Evolutionary conservation across 2,888 invertebrate genomes (phyloP), one percentile per base, ranked within the genome.

Genomic region (Steinernema scapterisci): DNA sequence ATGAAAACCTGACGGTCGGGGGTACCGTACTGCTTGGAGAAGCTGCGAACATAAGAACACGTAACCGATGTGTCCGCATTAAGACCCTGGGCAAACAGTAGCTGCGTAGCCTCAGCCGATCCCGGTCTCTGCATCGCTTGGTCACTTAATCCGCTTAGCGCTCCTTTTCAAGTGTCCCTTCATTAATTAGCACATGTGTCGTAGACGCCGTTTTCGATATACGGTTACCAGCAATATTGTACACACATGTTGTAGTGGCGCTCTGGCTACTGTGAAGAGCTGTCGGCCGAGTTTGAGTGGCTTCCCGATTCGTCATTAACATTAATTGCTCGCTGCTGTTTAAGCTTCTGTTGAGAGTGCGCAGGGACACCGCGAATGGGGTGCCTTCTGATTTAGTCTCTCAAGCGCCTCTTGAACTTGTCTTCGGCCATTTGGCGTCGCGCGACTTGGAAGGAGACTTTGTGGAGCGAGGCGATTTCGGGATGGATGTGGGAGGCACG

Each of bases 61-160:
- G 63, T 63, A 27, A 31, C 63, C 63, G 63, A 63, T 63, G 63
- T 63, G 63, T 63, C 27, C 63, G 6, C 27, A 27, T 7, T 63
- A 63, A 63, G 63, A 63, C 63, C 13, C 63, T 63, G 23, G 63
- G 31, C 63, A 63, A 63, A 63, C 63, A 63, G 63, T 63, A 63
- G 63, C 63, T 16, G 13, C 19, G 48, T 16, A 19, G n/a, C 48
- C n/a, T n/a, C 38, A 9, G 38, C 38, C 3, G 9, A n/a, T 48
- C n/a, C 48, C 48, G 48, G n/a, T 48, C 31, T 63, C 63, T 63
- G 3, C 63, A 63, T 13, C 31, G 63, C 63, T 31, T 63, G 52
- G 63, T 63, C 63, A 63, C 63, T 63, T 63, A 63, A 63, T 63
- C 63, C 63, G 63, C 63, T 63, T 63, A 63, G 63, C 63, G 63